These are phyloP conservation scores for Tangara arthus DNA, from an alignment of 2,797 vertebrate genomes.

Conservation along the genomic window DNA sequence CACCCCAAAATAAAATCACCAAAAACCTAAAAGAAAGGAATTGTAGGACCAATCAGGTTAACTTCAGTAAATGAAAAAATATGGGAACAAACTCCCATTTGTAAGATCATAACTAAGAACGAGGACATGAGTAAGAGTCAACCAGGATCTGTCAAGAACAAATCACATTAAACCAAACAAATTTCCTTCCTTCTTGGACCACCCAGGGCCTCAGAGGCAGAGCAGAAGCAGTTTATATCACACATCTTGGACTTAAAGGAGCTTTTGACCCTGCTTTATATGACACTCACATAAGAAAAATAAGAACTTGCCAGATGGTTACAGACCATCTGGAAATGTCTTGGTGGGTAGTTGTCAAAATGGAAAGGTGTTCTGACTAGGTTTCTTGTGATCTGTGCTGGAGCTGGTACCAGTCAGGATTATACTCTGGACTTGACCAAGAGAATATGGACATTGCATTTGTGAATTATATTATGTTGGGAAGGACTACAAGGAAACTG, in stretches of 20 bases:
- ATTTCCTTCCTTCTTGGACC: conserved; percentile 16
- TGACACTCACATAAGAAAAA: background rate
- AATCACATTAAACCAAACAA: background rate
- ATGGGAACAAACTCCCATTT: background rate
- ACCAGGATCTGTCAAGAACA: background rate
- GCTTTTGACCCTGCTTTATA: background rate
- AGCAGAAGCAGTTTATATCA: background rate
- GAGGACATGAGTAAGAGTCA: background rate
- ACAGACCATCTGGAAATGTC: background rate
- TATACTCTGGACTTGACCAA: background rate
- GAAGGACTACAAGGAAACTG: background rate
- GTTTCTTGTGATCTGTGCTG: background rate
- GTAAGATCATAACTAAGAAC: background rate
- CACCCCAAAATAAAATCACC: background rate
- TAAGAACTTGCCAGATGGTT: background rate
- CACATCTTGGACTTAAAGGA: background rate
- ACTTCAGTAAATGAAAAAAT: conserved; percentile 13
- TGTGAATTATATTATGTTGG: background rate
- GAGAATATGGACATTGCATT: background rate
- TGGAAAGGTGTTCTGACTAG: background rate
- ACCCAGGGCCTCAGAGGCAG: background rate
- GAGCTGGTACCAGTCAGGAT: background rate
- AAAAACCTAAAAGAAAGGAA: background rate
- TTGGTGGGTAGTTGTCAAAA: background rate
- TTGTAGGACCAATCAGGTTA: background rate